These are phyloP conservation scores for Microplitis manilae DNA, from an alignment of 2,888 invertebrate genomes.

Conservation along the genomic window DNA sequence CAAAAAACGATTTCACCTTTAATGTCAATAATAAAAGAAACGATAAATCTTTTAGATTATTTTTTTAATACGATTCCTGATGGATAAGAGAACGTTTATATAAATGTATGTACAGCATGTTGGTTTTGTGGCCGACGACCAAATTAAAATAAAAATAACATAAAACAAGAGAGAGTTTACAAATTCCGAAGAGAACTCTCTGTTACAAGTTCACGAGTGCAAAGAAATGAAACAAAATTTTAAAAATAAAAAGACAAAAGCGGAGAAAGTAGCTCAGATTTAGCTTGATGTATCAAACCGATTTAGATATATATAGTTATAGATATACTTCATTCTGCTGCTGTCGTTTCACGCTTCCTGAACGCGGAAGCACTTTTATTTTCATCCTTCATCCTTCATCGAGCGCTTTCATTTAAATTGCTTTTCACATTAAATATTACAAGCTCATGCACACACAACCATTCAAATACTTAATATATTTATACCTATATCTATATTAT, in stretches of 20 bases:
- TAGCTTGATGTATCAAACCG: conserved; percentile 33
- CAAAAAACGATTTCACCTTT: conserved; percentile 6
- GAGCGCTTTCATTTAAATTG: conserved; percentile 40
- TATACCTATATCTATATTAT: neutral
- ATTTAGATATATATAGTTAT: conserved; percentile 38
- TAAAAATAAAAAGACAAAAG: conserved; percentile 24
- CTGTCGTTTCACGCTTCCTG: conserved; percentile 42
- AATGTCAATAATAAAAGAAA: conserved; percentile 15
- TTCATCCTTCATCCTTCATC: conserved; percentile 41
- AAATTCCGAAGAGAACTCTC: conserved; percentile 9
- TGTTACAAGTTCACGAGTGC: conserved; percentile 3
- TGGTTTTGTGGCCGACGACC: neutral
- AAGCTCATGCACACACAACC: neutral
- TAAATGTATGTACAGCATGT: conserved; percentile 21
- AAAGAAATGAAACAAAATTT: conserved; percentile 22
- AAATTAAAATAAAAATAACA: conserved; percentile 10
- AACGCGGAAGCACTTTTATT: conserved; percentile 44
- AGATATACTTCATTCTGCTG: neutral
- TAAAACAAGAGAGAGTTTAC: neutral
- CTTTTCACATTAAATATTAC: conserved; percentile 13
- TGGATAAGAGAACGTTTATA: conserved; percentile 28
- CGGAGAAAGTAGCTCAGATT: conserved; percentile 40
- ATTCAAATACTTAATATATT: neutral
- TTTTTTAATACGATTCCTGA: conserved; percentile 5
- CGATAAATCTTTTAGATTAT: neutral